A percentile compares a stretch with the other conserved stretches of the same genome.
phyloP scores from a whole-genome alignment of 2,797 vertebrate genomes.

The Ctenochaetus hawaiiensis region DNA sequence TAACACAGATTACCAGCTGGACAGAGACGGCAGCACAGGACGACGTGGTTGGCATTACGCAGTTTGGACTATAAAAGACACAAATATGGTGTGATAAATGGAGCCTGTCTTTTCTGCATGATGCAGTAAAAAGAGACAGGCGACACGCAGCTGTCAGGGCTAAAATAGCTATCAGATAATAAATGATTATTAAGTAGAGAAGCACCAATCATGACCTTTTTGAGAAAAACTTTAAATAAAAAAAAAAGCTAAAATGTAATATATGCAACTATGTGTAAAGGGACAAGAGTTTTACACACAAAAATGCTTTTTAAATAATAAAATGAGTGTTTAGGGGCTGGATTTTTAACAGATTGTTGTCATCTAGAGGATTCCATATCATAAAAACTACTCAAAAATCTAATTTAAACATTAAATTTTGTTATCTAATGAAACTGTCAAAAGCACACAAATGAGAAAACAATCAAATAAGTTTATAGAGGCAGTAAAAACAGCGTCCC shows the following conservation, averaged over 20 bases:
- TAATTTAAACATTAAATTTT: too few species aligned
- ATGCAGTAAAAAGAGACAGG: neutral
- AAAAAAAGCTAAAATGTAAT: neutral
- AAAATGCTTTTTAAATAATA: neutral
- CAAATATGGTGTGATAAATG: slow-evolving; percentile 20
- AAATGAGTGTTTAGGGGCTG: neutral
- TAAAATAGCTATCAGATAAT: neutral
- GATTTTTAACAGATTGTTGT: neutral
- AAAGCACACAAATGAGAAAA: neutral
- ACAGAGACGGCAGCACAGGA: slow-evolving; percentile 52
- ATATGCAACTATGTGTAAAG: neutral
- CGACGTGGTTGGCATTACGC: slow-evolving; percentile 46
- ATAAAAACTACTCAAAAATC: too few species aligned
- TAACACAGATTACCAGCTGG: slow-evolving; percentile 74
- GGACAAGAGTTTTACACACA: neutral
- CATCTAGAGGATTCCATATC: neutral
- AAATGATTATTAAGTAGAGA: neutral
- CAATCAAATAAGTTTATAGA: too few species aligned
- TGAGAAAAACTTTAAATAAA: neutral
- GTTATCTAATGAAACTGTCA: neutral
- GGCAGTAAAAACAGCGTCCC: too few species aligned
- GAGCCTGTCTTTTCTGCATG: neutral
- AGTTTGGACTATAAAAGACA: slow-evolving; percentile 43
- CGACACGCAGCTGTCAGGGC: neutral
- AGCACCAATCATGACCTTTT: neutral